A percentile compares a stretch with the other conserved stretches of the same genome.
phyloP scores from a whole-genome alignment of 2,113 vertebrate species.

The Oryzias curvinotus region DNA sequence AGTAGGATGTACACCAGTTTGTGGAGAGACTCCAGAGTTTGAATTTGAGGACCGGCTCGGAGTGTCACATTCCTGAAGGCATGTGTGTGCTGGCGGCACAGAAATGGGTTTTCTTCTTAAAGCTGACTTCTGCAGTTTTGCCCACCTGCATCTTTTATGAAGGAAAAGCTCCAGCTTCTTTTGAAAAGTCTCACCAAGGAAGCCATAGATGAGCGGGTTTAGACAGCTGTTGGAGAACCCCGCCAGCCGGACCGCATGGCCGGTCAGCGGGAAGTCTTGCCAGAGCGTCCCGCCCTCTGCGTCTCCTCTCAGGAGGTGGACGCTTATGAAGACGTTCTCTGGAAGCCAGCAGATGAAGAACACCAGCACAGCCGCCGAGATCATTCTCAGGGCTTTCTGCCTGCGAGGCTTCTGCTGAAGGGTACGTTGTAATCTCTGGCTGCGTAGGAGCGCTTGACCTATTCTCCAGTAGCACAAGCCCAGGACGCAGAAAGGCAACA shows the following conservation, averaged over 20 bases:
- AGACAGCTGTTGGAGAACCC: slow-evolving; percentile 94
- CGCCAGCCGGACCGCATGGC: slow-evolving; percentile 87
- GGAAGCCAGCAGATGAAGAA: slow-evolving; percentile 96
- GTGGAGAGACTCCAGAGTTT: not conserved
- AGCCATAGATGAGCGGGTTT: slow-evolving; percentile 92
- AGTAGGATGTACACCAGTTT: slow-evolving; percentile 4
- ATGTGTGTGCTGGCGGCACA: not conserved
- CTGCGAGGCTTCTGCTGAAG: slow-evolving; percentile 72
- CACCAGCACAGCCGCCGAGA: slow-evolving; percentile 85
- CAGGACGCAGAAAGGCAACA: slow-evolving; percentile 87
- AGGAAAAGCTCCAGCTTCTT: slow-evolving; percentile 85
- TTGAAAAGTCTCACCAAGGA: slow-evolving; percentile 88
- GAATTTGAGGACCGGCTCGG: not conserved
- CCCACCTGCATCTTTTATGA: slow-evolving; percentile 76
- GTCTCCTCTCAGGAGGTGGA: slow-evolving; percentile 82
- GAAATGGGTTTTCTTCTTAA: slow-evolving; percentile 44
- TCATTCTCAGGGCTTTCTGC: slow-evolving; percentile 89
- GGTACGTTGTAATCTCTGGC: slow-evolving; percentile 72
- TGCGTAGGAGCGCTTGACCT: slow-evolving; percentile 74
- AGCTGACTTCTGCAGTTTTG: slow-evolving; percentile 71
- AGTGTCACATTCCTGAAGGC: not conserved
- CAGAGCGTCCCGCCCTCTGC: slow-evolving; percentile 77
- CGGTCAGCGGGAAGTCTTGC: slow-evolving; percentile 83
- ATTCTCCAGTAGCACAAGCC: slow-evolving; percentile 88
- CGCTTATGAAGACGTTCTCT: slow-evolving; percentile 85